Evolutionary conservation across 2,797 vertebrate species (phyloP).

Genomic region (Ciconia nigra): DNA sequence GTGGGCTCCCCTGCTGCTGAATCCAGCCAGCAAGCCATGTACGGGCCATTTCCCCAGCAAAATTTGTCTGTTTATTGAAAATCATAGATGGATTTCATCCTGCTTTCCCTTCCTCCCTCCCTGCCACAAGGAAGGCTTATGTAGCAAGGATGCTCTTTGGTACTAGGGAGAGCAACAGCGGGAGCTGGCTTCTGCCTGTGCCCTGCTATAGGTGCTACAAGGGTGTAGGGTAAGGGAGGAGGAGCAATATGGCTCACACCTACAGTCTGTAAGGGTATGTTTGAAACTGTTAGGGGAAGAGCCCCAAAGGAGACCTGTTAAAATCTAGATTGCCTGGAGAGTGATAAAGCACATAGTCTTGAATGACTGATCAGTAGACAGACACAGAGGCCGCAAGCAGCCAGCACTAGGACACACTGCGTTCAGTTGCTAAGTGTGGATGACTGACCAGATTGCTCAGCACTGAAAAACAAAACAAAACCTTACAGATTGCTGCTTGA

Average conservation of each 20-base stretch:
- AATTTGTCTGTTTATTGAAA: background rate
- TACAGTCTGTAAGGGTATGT: background rate
- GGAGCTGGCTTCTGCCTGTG: background rate
- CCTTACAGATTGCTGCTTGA: background rate
- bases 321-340: background rate
- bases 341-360: background rate
- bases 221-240: background rate
- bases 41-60: background rate
- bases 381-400: background rate
- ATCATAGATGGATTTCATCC: background rate
- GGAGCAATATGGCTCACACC: background rate
- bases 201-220: background rate
- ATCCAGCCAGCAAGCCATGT: background rate
- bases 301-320: background rate
- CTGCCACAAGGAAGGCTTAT: background rate
- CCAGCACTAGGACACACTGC: fast-evolving
- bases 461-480: background rate
- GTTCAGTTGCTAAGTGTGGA: background rate
- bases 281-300: background rate
- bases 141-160: background rate
- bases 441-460: background rate
- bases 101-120: background rate
- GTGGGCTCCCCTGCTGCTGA: background rate
- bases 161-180: background rate
- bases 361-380: background rate